Base-by-base conservation (phyloP, 2,113 vertebrate species). In the Dicerorhinus sumatrensis region DNA sequence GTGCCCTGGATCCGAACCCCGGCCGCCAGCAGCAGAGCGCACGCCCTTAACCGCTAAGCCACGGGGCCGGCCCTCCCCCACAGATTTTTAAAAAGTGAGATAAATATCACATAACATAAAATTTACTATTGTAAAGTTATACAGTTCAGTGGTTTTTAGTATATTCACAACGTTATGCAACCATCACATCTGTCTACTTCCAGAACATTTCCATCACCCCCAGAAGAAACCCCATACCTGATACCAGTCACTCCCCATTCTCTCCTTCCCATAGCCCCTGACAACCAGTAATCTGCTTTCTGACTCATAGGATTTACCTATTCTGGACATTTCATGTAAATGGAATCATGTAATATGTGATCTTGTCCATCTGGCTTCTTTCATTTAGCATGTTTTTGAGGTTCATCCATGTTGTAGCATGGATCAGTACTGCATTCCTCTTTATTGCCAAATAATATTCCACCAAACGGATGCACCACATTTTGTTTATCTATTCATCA, bases 381-480 rank as follows among this genome's bases (percentile, higher is more conserved):
- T 85, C 36, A 69, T 73, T 46, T 89, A 94, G 21, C 31, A 42
- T 94, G 4, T 92, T 84, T 92, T 67, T 95, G n/a, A 86, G 48
- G 39, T 92, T 60, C 86, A 48, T 79, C 56, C 14, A 10, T 60
- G 17, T 79, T 29, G 29, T 77, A 42, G 20, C 6, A 31, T 69
- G 14, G 62, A 46, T 75, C 81, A 62, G 29, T 76, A 11, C 62
- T 48, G 48, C 31, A 29, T 73, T 84, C 70, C 31, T 92, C 23
- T 92, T 91, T 83, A 48, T 79, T 20, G 51, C 21, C 46, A 42
- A 58, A 39, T 69, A 79, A 51, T 60, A 62, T 23, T 67, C 51
- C n/a, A 33, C 2, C 60, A 42, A 91, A 23, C 82, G 23, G 23
- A 29, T 39, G 2, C 10, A 58, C 20, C 29, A 36, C 16, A 33